Evolutionary conservation across 2,797 vertebrate genomes (phyloP).

Genomic region (Fistularia tabacaria): DNA sequence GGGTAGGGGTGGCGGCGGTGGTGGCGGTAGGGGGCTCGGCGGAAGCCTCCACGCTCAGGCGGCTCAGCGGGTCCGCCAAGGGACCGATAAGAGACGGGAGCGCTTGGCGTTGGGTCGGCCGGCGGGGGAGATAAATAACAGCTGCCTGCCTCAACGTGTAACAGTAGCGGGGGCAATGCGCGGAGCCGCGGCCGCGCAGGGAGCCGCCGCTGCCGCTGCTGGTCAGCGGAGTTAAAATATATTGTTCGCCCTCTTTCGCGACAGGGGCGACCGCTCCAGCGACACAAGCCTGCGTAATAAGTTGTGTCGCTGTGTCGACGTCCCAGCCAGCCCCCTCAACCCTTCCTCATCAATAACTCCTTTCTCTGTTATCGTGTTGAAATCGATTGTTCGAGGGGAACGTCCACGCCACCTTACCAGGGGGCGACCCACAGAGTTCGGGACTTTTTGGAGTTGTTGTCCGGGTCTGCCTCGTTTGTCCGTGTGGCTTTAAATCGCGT

Average conservation of each 20-base stretch:
- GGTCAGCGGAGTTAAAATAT: constrained; percentile 59
- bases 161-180: constrained; percentile 55
- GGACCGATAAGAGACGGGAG: constrained; percentile 54
- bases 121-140: constrained; percentile 56
- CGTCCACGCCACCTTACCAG: too few species aligned
- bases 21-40: constrained; percentile 20
- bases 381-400: too few species aligned
- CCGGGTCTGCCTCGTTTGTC: neutral
- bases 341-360: constrained; percentile 23
- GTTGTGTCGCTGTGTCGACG: constrained; percentile 45
- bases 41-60: constrained; percentile 38
- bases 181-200: constrained; percentile 68
- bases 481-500: constrained; percentile 7
- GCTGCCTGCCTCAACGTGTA: constrained; percentile 63
- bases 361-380: constrained; percentile 26
- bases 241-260: constrained; percentile 40
- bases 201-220: constrained; percentile 46
- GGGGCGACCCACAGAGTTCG: too few species aligned
- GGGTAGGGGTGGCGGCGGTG: constrained; percentile 36
- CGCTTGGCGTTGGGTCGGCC: constrained; percentile 55
- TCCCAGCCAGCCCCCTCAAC: constrained; percentile 13
- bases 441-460: too few species aligned
- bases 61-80: constrained; percentile 55
- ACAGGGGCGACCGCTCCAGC: constrained; percentile 41
- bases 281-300: constrained; percentile 37